Base-by-base conservation (phyloP, 2,888 invertebrate species). In the Pinctada fucata region DNA sequence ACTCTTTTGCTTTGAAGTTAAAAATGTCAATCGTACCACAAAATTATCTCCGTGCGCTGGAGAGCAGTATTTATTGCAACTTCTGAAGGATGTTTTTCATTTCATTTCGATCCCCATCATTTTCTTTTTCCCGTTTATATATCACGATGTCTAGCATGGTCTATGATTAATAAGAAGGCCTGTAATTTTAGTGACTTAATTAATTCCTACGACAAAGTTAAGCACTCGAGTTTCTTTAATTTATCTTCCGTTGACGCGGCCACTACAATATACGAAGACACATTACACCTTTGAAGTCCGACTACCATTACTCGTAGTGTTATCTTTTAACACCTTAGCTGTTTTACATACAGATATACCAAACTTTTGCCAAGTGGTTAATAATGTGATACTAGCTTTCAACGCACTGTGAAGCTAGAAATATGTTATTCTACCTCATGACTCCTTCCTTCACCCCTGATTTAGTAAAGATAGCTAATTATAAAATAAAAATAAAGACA, bases 1-100 rank as follows among this genome's bases (percentile, higher is more conserved):
- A 68, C 68, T 73, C 69, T 49, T 48, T 64, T 16, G 48, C 71
- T 78, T 78, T 78, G 78, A 78, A 78, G 73, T 69, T 69, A 58
- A 72, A 63, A 78, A 68, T 78, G 67, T 69, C 68, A 67, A 63
- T 67, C 66, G 69, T 74, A 69, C 58, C 78, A 78, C 52, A 68
- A 72, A 67, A 10, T 65, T 63, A 16, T 67, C 73, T 78, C 72
- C 73, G 72, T 69, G 73, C 78, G 63, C 50, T 51, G 58, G 64
- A 73, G 68, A 78, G 63, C 69, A 52, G 13, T 73, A 69, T 73
- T 73, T 72, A 64, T 47, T 64, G 52, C 63, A 51, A 47, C 64
- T 50, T 68, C 51, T 73, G 73, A 73, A 69, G 49, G 65, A 78
- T 67, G 73, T 51, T 49, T 50, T 78, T 78, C 65, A 69, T 58